Evolutionary conservation across 2,113 vertebrate species (phyloP).

Genomic region (Sialia sialis): DNA sequence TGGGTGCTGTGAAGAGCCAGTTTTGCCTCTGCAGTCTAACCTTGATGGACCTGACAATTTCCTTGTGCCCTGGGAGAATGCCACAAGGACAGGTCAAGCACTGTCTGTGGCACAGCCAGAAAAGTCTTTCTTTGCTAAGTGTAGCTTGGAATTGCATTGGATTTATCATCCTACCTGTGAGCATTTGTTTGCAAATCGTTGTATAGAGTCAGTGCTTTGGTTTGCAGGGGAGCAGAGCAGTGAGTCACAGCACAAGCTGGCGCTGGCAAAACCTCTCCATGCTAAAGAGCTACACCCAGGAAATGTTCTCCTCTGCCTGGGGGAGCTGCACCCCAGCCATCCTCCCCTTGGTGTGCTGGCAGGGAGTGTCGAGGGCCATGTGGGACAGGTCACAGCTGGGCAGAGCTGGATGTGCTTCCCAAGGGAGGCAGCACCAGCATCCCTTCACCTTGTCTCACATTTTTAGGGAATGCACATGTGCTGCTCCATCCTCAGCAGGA

Average conservation of each 20-base stretch:
- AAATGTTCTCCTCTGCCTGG: neutral
- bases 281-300: neutral
- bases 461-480: fast-evolving
- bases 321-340: neutral
- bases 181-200: neutral
- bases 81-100: neutral
- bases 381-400: neutral
- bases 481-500: neutral
- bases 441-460: fast-evolving
- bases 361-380: neutral
- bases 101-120: neutral
- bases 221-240: neutral
- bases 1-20: neutral
- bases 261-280: neutral
- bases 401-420: neutral
- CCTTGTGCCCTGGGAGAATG: fast-evolving
- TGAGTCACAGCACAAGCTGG: neutral
- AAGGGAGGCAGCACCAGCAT: fast-evolving
- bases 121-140: neutral
- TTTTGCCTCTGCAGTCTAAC: neutral
- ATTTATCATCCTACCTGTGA: neutral
- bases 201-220: neutral
- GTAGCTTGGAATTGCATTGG: neutral
- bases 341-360: neutral
- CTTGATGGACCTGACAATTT: fast-evolving